These are phyloP conservation scores for Invenusta paracnida DNA, from an alignment of 2,888 invertebrate genomes.

Conservation along the genomic window DNA sequence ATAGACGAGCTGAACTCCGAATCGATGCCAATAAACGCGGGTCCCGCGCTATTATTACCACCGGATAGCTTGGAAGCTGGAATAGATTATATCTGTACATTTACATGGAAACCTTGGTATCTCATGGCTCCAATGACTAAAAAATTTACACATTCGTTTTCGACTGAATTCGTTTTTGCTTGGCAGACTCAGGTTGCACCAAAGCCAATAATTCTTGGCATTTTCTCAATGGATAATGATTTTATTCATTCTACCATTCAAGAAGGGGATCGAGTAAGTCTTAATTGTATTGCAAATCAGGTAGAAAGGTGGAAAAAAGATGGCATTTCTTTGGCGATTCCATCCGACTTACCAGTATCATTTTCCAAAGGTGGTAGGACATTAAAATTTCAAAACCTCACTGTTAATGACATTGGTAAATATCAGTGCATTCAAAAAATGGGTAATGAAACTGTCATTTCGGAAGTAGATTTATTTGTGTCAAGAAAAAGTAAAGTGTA, in stretches of 20 bases:
- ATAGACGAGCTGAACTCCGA: not conserved
- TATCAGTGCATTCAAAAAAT: not conserved
- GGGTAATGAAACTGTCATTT: not conserved
- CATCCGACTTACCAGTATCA: not conserved
- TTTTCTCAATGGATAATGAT: not conserved
- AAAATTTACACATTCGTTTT: not conserved
- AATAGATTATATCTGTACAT: not conserved
- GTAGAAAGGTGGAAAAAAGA: not conserved
- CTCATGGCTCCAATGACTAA: not conserved
- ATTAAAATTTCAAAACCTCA: not conserved
- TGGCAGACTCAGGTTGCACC: too few relatives aligned
- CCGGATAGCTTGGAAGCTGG: not conserved
- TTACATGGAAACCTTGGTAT: slow-evolving; percentile 9
- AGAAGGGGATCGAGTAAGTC: not conserved
- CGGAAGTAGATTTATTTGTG: not conserved
- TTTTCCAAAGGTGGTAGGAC: not conserved
- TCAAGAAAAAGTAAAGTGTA: not conserved
- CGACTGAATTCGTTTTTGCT: not conserved
- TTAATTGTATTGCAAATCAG: not conserved
- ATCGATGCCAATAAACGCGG: not conserved
- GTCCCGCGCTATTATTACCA: not conserved
- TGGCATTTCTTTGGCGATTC: not conserved
- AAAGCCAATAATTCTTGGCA: not conserved
- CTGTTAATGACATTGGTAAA: not conserved
- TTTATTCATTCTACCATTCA: not conserved